Evolutionary conservation across 2,888 invertebrate genomes (phyloP).

Genomic region (Drosophila conformis): DNA sequence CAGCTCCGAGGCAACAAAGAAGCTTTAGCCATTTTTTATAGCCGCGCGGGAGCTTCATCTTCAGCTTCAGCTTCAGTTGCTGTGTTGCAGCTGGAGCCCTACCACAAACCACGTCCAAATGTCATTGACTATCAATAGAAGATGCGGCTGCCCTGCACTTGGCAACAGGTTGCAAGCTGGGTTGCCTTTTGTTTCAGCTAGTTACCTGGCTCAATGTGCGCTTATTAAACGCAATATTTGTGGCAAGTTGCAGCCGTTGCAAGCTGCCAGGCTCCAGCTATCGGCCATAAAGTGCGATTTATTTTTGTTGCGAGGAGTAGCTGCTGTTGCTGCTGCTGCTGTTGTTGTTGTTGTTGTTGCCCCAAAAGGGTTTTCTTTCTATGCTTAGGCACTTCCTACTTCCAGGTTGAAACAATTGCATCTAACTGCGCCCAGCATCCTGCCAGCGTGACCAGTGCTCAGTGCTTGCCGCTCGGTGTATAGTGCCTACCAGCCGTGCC

Average conservation of each 20-base stretch:
- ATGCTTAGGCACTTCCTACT: constrained; percentile 67
- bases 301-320: constrained; percentile 65
- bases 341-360: constrained; percentile 32
- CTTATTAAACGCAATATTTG: constrained; percentile 81
- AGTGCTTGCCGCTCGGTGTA: constrained; percentile 3
- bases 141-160: constrained; percentile 58
- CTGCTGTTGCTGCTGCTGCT: constrained; percentile 31
- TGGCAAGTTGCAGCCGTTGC: constrained; percentile 66
- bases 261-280: constrained; percentile 23
- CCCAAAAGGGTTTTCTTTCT: constrained; percentile 61
- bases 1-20: constrained; percentile 58
- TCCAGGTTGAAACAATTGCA: constrained; percentile 62
- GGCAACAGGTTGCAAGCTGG: constrained; percentile 63
- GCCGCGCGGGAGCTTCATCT: constrained; percentile 43
- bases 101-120: constrained; percentile 75
- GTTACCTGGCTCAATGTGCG: constrained; percentile 64
- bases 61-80: constrained; percentile 3
- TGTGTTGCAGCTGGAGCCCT: constrained; percentile 34
- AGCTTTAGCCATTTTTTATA: constrained; percentile 62
- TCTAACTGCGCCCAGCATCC: constrained; percentile 27
- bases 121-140: constrained; percentile 82
- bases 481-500: constrained; percentile 4
- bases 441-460: constrained; percentile 14
- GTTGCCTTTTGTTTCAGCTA: constrained; percentile 67
- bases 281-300: constrained; percentile 79